Base-by-base conservation (phyloP, 2,797 vertebrate genomes). In the Nannoperca australis region DNA sequence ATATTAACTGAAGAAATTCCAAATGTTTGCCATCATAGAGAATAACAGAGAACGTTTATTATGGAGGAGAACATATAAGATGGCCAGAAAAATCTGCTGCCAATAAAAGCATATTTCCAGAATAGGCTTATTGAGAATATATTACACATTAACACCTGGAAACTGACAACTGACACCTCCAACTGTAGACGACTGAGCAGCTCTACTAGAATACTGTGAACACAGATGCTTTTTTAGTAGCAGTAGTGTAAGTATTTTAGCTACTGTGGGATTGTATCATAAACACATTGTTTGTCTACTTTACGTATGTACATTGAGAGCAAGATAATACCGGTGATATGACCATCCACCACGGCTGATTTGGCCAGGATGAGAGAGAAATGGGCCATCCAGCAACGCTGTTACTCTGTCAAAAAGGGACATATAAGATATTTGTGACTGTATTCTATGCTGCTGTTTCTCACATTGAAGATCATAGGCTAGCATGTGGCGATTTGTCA, bases 341-440 rank as follows among this genome's bases (percentile, higher is more conserved):
- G 36, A 30, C 27, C 55, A 32, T 24, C 36, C 18, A 66, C 72
- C 34, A 40, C 11, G n/a, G 18, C 27, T 36, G 44, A 73, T 50
- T 30, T 58, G 24, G 24, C 36, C 22, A 66, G 38, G 8, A n/a
- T 53, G 36, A 54, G 18, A 62, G 38, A 62, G 20, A 54, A 54
- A 32, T 36, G 44, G 38, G 59, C 20, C 36, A 58, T 34, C 42
- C 18, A 45, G 30, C 55, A 47, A 34, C 2, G 2, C 56, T 79
- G 80, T 73, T 68, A 71, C 63, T 34, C 67, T 64, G 20, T 65
- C 68, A 42, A 32, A 24, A 58, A 50, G 50, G 63, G 77, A 34
- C 27, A 73, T 14, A 40, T 14, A 40, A 53, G 70, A 55, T 51
- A 73, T 18, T 38, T 66, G 13, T 32, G 8, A 14, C 18, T 34